Conservation (phyloP, 2,888 invertebrate species). For the Ligdia adustata region DNA sequence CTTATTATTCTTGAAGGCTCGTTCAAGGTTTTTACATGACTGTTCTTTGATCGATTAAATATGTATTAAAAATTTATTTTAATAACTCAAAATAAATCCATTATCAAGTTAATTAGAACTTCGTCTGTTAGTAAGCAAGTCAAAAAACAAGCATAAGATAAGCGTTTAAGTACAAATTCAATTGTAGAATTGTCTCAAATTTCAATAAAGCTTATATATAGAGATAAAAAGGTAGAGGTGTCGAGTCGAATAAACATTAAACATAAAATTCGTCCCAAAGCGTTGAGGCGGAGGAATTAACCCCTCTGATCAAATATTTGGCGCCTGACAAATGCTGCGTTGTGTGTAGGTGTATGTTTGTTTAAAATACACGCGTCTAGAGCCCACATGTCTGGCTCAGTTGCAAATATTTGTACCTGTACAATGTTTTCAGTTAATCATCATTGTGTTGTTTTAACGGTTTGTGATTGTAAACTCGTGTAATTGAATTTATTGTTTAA, state of each 20-base stretch:
- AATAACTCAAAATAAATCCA: too few species aligned
- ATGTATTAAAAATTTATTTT: too few species aligned
- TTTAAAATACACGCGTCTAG: slow-evolving; percentile 7
- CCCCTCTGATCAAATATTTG: slow-evolving; percentile 18
- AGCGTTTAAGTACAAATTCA: not conserved
- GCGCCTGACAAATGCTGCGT: slow-evolving; percentile 9
- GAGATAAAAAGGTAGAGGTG: not conserved
- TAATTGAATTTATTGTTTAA: not conserved
- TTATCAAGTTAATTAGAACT: too few species aligned
- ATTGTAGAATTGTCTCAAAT: not conserved
- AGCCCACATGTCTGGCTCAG: slow-evolving; percentile 6
- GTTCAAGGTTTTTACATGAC: too few species aligned
- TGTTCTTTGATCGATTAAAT: too few species aligned
- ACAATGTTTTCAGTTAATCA: slow-evolving; percentile 3
- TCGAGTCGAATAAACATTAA: not conserved
- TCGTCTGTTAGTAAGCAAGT: too few species aligned
- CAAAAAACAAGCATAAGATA: too few species aligned
- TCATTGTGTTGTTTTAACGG: not conserved
- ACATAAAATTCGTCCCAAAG: not conserved
- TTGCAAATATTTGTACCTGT: slow-evolving; percentile 9
- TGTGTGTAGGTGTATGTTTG: too few species aligned
- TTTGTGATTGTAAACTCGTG: not conserved
- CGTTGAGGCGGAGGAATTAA: slow-evolving; percentile 5
- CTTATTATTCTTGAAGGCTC: too few species aligned
- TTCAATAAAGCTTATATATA: not conserved